A percentile compares a stretch with the other conserved stretches of the same genome.
phyloP scores from a whole-genome alignment of 1,140 invertebrate species.

The Formica exsecta region DNA sequence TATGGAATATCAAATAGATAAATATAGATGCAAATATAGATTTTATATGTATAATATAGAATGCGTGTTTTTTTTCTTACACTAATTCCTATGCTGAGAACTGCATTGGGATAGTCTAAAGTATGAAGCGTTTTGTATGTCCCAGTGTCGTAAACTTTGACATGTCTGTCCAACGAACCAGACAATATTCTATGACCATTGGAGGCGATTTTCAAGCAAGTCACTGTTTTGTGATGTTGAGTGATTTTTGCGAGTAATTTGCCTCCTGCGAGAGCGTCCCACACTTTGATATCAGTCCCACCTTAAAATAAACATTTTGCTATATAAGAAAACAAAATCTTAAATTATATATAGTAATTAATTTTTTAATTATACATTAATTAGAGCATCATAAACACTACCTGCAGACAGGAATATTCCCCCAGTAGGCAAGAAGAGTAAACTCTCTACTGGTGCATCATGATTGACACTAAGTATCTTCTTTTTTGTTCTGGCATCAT shows the following conservation, averaged over 20 bases:
- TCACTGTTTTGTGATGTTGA: conserved; percentile 98
- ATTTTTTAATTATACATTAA: conserved; percentile 1
- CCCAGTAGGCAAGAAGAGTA: conserved; percentile 95
- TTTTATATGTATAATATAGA: conserved; percentile 1
- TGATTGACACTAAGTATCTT: conserved; percentile 93
- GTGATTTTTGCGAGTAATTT: conserved; percentile 92
- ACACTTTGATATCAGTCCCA: conserved; percentile 96
- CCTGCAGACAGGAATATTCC: conserved; percentile 96
- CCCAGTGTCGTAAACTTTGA: conserved; percentile 97
- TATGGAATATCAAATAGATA: background rate
- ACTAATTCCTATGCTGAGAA: conserved; percentile 94
- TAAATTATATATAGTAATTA: background rate
- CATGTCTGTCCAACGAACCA: conserved; percentile 96
- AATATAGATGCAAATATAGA: conserved; percentile 4
- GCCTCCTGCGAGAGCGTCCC: conserved; percentile 96
- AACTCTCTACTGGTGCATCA: conserved; percentile 95
- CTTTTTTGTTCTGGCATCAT: conserved; percentile 92
- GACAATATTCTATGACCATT: conserved; percentile 94
- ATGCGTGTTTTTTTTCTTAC: conserved; percentile 86
- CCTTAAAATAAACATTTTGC: conserved; percentile 85
- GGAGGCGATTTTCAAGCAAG: conserved; percentile 92
- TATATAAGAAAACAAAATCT: conserved; percentile 4
- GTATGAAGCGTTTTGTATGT: conserved; percentile 96
- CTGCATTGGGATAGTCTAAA: conserved; percentile 95
- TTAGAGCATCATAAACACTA: conserved; percentile 68